Percentiles rank a stretch among this genome's conserved stretches.
Evolutionary conservation across 2,113 vertebrate species (phyloP).

Genomic region (Pseudonaja textilis): DNA sequence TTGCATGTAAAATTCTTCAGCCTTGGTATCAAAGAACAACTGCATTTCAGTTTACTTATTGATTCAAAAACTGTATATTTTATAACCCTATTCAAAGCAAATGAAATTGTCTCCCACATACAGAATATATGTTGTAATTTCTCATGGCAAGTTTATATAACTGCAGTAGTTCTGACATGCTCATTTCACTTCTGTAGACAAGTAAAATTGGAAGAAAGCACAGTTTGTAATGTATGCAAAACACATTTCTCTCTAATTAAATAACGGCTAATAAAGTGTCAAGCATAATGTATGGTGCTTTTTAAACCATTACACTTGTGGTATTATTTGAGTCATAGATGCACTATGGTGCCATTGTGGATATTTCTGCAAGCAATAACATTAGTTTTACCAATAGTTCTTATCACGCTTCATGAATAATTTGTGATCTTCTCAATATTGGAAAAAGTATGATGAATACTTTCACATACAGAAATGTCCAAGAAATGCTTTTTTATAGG

Average conservation of each 20-base stretch:
- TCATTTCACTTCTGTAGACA: neutral
- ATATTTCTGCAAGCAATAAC: neutral
- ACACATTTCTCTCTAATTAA: neutral
- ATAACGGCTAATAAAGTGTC: constrained; percentile 6
- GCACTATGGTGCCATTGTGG: neutral
- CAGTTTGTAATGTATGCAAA: neutral
- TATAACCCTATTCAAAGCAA: neutral
- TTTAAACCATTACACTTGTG: neutral
- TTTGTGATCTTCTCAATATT: neutral
- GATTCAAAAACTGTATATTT: neutral
- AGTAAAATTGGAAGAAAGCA: neutral
- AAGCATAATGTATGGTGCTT: neutral
- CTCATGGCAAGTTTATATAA: neutral
- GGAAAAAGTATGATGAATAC: neutral
- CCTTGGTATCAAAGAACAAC: neutral
- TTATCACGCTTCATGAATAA: neutral
- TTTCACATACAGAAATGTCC: neutral
- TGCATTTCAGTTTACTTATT: neutral
- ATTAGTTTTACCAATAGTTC: neutral
- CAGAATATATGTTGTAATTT: neutral
- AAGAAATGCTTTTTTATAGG: neutral
- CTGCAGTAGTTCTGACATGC: neutral
- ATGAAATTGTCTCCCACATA: neutral
- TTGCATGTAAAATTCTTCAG: neutral
- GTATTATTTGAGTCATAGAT: neutral